Evolutionary conservation across 2,113 vertebrate genomes (phyloP).

Genomic region (Halcyon malimbica): DNA sequence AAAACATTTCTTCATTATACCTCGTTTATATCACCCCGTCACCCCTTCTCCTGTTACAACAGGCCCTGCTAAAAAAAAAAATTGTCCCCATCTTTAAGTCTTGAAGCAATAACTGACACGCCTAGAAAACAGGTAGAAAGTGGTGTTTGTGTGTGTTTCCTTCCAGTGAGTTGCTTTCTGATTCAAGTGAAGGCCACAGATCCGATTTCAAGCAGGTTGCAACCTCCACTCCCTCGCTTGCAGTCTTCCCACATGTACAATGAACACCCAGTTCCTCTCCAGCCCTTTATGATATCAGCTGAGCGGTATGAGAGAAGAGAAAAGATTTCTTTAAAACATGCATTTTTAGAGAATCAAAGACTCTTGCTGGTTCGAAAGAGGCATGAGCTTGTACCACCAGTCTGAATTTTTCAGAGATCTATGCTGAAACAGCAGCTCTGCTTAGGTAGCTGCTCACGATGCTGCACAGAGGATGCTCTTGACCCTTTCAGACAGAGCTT

Average conservation of each 20-base stretch:
- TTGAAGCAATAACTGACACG: constrained; percentile 47
- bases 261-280: background rate
- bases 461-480: background rate
- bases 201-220: background rate
- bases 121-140: background rate
- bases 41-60: background rate
- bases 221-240: background rate
- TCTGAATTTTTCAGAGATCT: background rate
- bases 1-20: background rate
- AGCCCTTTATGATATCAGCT: background rate
- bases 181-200: background rate
- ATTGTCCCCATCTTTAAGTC: background rate
- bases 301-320: background rate
- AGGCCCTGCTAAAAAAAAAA: background rate
- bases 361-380: background rate
- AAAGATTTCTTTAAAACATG: background rate
- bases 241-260: accelerated
- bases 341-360: background rate
- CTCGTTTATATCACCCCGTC: background rate
- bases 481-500: background rate
- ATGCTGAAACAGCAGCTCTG: background rate
- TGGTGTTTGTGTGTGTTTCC: background rate
- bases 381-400: background rate
- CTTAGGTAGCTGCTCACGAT: accelerated
- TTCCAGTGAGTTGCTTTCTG: background rate